phyloP scores from a whole-genome alignment of 1,140 invertebrate genomes.

The Procambarus virginalis region DNA sequence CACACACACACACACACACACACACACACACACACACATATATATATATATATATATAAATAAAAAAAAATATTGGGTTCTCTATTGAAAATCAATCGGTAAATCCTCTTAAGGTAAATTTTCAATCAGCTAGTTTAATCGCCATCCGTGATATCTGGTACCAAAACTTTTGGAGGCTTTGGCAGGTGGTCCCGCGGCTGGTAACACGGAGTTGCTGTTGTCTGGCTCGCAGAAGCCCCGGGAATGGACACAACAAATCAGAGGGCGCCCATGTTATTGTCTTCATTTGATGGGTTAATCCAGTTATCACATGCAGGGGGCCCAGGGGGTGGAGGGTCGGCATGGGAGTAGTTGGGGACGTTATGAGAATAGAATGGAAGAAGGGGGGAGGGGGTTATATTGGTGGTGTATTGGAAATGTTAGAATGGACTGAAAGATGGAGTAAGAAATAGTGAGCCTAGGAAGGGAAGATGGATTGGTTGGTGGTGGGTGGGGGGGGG shows the following conservation, averaged over 20 bases:
- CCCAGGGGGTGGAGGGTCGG: background rate
- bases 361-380: background rate
- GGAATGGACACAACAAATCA: background rate
- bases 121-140: background rate
- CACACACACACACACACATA: too few relatives aligned
- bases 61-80: background rate
- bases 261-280: background rate
- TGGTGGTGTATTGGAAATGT: background rate
- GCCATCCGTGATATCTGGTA: background rate
- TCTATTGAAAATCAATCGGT: background rate
- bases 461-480: background rate
- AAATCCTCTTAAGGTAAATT: background rate
- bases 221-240: background rate
- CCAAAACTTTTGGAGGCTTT: background rate
- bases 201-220: background rate
- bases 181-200: too few relatives aligned
- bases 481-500: background rate
- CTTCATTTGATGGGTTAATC: constrained; percentile 4
- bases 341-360: background rate
- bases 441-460: background rate
- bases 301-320: background rate
- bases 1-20: too few relatives aligned
- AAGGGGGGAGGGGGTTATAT: background rate
- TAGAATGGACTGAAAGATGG: background rate
- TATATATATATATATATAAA: background rate